These are phyloP conservation scores for Ranitomeya variabilis DNA, from an alignment of 2,113 vertebrate species.

Conservation along the genomic window DNA sequence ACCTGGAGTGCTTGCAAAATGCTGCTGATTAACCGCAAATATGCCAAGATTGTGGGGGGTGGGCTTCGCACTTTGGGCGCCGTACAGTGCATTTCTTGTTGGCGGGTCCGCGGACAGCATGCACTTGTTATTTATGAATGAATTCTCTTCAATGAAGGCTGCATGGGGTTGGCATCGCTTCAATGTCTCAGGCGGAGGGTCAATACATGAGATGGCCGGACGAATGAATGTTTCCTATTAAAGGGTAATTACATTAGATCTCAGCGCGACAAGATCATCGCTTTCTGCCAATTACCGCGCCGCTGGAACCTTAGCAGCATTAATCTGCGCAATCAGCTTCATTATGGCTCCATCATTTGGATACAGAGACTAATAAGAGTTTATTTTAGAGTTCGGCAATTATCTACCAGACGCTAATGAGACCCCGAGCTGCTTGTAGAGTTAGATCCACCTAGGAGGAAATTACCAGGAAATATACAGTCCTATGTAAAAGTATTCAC, in stretches of 20 bases:
- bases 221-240: slow-evolving; percentile 53
- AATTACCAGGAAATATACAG: neutral
- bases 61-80: slow-evolving; percentile 41
- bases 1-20: slow-evolving; percentile 40
- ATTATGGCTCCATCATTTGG: neutral
- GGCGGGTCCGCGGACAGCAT: neutral
- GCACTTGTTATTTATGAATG: slow-evolving; percentile 51
- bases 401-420: neutral
- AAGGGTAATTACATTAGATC: slow-evolving; percentile 42
- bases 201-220: slow-evolving; percentile 16
- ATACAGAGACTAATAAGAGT: neutral
- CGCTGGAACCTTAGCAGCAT: slow-evolving; percentile 27
- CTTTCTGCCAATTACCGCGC: slow-evolving; percentile 16
- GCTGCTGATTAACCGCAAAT: slow-evolving; percentile 54
- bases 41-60: slow-evolving; percentile 38
- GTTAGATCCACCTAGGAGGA: neutral
- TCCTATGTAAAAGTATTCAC: neutral
- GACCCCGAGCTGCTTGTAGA: neutral
- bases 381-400: slow-evolving; percentile 19
- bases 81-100: slow-evolving; percentile 50
- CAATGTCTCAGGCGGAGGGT: slow-evolving; percentile 12
- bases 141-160: slow-evolving; percentile 42
- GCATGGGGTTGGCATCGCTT: slow-evolving; percentile 24
- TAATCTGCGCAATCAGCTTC: slow-evolving; percentile 35
- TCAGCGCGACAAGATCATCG: slow-evolving; percentile 35